Conservation (phyloP, 2,113 vertebrate genomes). For the Oceanites oceanicus region DNA sequence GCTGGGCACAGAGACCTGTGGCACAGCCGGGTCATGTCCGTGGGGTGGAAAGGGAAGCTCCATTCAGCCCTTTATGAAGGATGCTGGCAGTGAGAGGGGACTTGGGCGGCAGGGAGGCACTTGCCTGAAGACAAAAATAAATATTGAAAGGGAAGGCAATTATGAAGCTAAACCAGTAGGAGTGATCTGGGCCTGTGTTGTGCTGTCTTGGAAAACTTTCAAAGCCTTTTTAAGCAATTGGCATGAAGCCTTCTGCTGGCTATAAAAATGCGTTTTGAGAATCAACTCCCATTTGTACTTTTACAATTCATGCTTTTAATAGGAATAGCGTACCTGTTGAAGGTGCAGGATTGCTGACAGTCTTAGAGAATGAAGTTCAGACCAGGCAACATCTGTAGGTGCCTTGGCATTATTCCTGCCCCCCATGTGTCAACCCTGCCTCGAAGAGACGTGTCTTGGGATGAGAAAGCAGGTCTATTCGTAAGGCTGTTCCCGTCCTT, state of each 20-base stretch:
- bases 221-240: slow-evolving; percentile 45
- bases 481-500: neutral
- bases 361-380: neutral
- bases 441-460: neutral
- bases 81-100: neutral
- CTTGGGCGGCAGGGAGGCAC: neutral
- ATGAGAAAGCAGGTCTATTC: neutral
- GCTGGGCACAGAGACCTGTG: fast-evolving
- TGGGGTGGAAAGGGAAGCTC: neutral
- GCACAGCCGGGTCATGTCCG: neutral
- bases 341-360: neutral
- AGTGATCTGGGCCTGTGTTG: neutral
- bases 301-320: slow-evolving; percentile 16
- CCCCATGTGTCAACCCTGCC: neutral
- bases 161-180: neutral
- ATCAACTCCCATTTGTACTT: slow-evolving; percentile 30
- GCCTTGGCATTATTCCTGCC: neutral
- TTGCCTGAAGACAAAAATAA: slow-evolving; percentile 4
- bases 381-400: neutral
- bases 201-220: slow-evolving; percentile 48
- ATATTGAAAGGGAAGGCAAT: slow-evolving; percentile 26
- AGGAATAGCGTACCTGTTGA: neutral
- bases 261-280: slow-evolving; percentile 33
- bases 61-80: neutral
- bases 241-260: slow-evolving; percentile 8